phyloP scores from a whole-genome alignment of 2,797 vertebrate species.

The Sebastes reedi region DNA sequence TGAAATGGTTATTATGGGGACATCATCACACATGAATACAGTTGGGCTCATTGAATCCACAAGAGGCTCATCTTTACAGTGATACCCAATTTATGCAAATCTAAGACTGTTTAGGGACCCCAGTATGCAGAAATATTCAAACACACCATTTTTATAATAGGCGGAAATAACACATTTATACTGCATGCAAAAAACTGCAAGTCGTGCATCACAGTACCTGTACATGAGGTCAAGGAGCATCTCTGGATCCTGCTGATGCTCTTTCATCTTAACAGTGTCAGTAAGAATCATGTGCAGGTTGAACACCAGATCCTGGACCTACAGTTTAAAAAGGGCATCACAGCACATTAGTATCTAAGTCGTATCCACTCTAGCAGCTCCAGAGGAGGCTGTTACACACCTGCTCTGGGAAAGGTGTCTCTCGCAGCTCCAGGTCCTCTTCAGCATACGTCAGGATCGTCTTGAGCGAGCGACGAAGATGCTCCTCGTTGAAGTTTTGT shows the following conservation, averaged over 20 bases:
- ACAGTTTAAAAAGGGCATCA: slow-evolving; percentile 8
- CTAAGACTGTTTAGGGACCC: no score
- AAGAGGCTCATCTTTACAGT: no score
- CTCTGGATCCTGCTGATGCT: slow-evolving; percentile 93
- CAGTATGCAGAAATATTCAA: no score
- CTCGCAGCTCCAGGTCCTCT: slow-evolving; percentile 89
- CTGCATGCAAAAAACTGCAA: no score
- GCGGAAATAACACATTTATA: no score
- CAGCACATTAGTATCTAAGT: not conserved
- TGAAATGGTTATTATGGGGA: no score
- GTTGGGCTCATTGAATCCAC: no score
- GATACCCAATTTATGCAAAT: no score
- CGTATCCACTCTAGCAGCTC: not conserved
- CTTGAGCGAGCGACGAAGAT: slow-evolving; percentile 90
- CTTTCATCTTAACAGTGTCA: slow-evolving; percentile 96
- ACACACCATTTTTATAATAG: no score
- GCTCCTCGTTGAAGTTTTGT: slow-evolving; percentile 91
- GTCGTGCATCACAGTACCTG: slow-evolving; percentile 74
- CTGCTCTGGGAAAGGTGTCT: slow-evolving; percentile 92
- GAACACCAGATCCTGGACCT: slow-evolving; percentile 95
- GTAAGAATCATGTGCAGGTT: slow-evolving; percentile 97
- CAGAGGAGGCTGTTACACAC: slow-evolving; percentile 52
- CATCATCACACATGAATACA: no score
- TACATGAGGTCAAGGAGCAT: slow-evolving; percentile 96
- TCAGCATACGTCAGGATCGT: slow-evolving; percentile 93